Evolutionary conservation across 2,113 vertebrate species (phyloP), one percentile per base, ranked within the genome.

Genomic region (Myodes glareolus): DNA sequence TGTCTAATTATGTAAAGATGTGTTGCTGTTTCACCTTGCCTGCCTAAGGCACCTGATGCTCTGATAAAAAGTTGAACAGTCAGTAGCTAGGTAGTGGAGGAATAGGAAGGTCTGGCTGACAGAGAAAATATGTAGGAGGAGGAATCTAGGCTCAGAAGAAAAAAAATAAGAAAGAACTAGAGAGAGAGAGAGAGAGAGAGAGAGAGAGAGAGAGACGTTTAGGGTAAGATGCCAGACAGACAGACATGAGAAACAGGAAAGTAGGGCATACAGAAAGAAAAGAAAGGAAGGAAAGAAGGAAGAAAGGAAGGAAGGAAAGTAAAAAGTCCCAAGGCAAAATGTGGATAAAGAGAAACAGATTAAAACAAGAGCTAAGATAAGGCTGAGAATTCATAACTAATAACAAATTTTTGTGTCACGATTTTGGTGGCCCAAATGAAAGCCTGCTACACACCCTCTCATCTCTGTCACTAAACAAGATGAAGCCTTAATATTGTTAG

Each of bases 381-480:
- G 68, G 33, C 68, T 33, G 31, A 70, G 33, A 14, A 36, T 36
- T 70, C 33, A 17, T 70, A 36, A 16, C 68, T 70, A 36, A n/a
- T 36, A 70, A 36, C 67, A 70, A 70, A 14, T n/a, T 36, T 70
- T 36, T 0, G 1, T 70, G 68, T 70, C 68, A 33, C 36, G 2
- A 36, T 70, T 70, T 70, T 70, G 68, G 33, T 36, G 33, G 13
- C 14, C 16, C 33, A 3, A 72, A 72, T 19, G 68, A 36, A 36
- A 72, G 3, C 68, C 68, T 72, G 36, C 33, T 72, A 70, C 68
- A 70, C 16, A n/a, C 68, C 16, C 47, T 21, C n/a, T 96, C 52
- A 88, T 94, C 88, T 96, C 75, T 94, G 92, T 55, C 85, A 92
- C 85, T 92, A 95, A 95, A 93, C 91, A 96, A 75, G 76, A 29